Conservation (phyloP, 1,140 invertebrate genomes). For the Bombus waltoni region DNA sequence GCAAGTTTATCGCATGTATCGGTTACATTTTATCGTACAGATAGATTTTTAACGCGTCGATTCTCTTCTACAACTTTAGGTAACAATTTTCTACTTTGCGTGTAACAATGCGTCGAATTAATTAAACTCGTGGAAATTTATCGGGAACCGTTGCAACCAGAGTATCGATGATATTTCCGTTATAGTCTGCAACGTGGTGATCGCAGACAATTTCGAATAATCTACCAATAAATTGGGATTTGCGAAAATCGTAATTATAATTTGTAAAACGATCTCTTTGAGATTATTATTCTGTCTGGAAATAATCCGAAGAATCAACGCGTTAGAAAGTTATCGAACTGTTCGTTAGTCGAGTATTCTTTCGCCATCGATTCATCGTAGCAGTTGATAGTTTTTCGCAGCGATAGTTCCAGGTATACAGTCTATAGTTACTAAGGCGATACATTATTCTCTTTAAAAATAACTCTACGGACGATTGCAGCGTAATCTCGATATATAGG, state of each 20-base stretch:
- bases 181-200: no score
- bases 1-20: neutral
- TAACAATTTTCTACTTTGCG: no score
- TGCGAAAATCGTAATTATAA: no score
- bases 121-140: no score
- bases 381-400: neutral
- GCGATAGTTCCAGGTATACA: conserved; percentile 6
- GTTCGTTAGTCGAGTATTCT: neutral
- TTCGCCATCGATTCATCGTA: neutral
- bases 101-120: no score
- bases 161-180: no score
- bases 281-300: no score
- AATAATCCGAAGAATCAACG: neutral
- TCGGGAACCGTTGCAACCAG: no score
- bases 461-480: neutral
- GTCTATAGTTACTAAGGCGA: conserved; percentile 23
- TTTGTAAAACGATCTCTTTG: fast-evolving
- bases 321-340: neutral
- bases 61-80: no score
- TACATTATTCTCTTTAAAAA: neutral
- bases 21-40: neutral
- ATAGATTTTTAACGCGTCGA: no score
- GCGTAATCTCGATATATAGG: conserved; percentile 20
- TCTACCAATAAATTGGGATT: no score
- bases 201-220: no score